Evolutionary conservation across 1,140 invertebrate genomes (phyloP).

Genomic region (Zeugodacus cucurbitae): DNA sequence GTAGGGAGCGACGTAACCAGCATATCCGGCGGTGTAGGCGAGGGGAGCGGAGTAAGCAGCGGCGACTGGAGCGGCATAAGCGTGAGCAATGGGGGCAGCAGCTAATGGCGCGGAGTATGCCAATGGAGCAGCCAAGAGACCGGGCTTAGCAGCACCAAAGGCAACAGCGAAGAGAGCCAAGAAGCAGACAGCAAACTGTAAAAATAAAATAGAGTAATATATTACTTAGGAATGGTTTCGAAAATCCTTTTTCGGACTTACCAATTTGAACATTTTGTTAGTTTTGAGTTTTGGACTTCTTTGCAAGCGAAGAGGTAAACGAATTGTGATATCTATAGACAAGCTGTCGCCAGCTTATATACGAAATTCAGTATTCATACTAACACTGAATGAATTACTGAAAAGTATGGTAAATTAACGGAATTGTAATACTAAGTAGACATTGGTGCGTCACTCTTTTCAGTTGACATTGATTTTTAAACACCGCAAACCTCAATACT

Average conservation of each 20-base stretch:
- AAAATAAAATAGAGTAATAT: conserved; percentile 26
- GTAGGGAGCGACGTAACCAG: conserved; percentile 50
- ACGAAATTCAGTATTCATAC: background rate
- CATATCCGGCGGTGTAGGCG: conserved; percentile 50
- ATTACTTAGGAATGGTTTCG: background rate
- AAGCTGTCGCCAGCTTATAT: background rate
- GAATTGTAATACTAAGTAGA: no score
- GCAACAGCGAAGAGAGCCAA: conserved; percentile 55
- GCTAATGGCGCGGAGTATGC: conserved; percentile 53
- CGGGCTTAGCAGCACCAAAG: conserved; percentile 42
- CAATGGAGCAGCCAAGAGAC: background rate
- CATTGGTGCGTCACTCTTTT: background rate
- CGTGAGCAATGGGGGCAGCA: conserved; percentile 46
- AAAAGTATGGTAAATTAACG: no score
- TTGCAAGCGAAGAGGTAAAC: background rate
- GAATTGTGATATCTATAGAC: background rate
- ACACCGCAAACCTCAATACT: no score
- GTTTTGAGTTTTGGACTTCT: background rate
- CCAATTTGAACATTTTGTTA: background rate
- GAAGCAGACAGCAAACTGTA: conserved; percentile 40
- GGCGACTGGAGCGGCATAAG: conserved; percentile 48
- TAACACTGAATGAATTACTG: no score
- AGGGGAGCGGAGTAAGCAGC: conserved; percentile 50
- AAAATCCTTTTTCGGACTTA: background rate
- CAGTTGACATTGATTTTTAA: background rate